phyloP scores from a whole-genome alignment of 2,113 vertebrate species.

The Oncorhynchus tshawytscha region DNA sequence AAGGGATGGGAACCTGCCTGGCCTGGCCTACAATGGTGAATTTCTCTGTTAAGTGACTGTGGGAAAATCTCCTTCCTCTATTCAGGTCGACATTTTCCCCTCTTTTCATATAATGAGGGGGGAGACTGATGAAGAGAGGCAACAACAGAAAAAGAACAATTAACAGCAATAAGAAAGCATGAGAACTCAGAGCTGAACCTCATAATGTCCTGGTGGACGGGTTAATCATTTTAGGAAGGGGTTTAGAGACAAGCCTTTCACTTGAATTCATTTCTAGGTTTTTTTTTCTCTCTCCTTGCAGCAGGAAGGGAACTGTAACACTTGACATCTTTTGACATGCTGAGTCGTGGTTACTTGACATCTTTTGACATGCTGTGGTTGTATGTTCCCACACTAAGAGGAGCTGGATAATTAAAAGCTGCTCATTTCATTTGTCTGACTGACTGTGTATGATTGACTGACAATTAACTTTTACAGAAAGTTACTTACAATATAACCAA shows the following conservation, averaged over 20 bases:
- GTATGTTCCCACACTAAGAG: conserved; percentile 93
- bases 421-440: conserved; percentile 58
- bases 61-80: conserved; percentile 99
- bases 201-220: conserved; percentile 87
- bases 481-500: too few relatives aligned
- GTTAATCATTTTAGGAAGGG: conserved; percentile 90
- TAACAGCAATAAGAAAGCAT: conserved; percentile 88
- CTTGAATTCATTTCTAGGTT: conserved; percentile 75
- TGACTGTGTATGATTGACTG: background rate
- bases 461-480: too few relatives aligned
- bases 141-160: conserved; percentile 96
- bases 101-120: conserved; percentile 92
- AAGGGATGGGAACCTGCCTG: conserved; percentile 66
- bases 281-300: conserved; percentile 78
- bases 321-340: conserved; percentile 93
- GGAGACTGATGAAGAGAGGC: conserved; percentile 96
- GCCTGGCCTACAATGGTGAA: conserved; percentile 86
- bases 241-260: conserved; percentile 84
- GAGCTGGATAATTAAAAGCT: conserved; percentile 56
- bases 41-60: conserved; percentile 99
- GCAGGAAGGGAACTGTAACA: conserved; percentile 91
- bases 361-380: conserved; percentile 71
- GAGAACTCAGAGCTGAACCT: conserved; percentile 83
- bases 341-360: conserved; percentile 81
- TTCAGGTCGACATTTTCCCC: conserved; percentile 93